Conservation (phyloP, 2,113 vertebrate species). For the Tamias sibiricus region DNA sequence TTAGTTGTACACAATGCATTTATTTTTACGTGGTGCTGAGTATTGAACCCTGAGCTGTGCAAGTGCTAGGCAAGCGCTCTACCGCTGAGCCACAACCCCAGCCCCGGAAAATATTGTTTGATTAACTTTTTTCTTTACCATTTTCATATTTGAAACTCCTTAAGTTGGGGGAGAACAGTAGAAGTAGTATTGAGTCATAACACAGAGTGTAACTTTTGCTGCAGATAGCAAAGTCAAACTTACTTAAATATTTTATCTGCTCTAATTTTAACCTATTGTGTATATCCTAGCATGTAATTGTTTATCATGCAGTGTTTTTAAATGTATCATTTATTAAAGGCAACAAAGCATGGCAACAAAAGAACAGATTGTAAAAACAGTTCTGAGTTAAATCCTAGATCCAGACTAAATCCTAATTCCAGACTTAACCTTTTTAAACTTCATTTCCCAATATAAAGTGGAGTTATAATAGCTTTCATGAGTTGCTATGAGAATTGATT, state of each 20-base stretch:
- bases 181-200: conserved; percentile 22
- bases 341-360: not conserved
- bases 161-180: not conserved
- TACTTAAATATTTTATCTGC: not conserved
- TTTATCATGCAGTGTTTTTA: not conserved
- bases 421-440: not conserved
- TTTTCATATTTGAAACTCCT: conserved; percentile 19
- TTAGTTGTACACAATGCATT: too few species aligned
- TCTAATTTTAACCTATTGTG: not conserved
- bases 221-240: not conserved
- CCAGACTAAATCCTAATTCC: not conserved
- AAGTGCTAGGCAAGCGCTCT: too few species aligned
- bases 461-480: not conserved
- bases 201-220: not conserved
- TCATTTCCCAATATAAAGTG: not conserved
- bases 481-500: not conserved
- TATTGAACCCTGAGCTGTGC: too few species aligned
- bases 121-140: not conserved
- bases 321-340: not conserved
- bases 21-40: too few species aligned
- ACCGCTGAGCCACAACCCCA: too few species aligned
- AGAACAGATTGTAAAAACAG: not conserved
- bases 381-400: not conserved
- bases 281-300: not conserved
- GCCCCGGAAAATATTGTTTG: not conserved